Percentiles rank a stretch among this genome's conserved stretches.
Evolutionary conservation across 2,888 invertebrate genomes (phyloP).

Genomic region (Philonicus albiceps): DNA sequence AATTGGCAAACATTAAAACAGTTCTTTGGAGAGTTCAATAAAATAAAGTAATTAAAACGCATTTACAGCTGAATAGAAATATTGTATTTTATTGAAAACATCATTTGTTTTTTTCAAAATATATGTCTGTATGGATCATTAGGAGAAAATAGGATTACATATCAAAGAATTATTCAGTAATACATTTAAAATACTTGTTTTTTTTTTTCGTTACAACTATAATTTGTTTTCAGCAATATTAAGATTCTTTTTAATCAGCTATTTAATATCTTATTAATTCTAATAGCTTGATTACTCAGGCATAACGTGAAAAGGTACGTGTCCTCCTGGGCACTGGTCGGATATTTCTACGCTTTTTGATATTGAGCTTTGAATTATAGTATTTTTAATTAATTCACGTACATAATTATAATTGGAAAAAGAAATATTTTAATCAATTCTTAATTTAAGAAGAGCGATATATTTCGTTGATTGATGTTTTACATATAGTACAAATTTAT

Average conservation of each 20-base stretch:
- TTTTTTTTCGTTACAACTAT: neutral
- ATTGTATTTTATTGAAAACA: constrained; percentile 47
- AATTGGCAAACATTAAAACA: constrained; percentile 59
- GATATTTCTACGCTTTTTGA: neutral
- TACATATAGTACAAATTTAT: neutral
- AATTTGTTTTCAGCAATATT: neutral
- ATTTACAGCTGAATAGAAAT: constrained; percentile 50
- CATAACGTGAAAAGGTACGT: neutral
- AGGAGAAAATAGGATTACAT: constrained; percentile 7
- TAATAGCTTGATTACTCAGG: neutral
- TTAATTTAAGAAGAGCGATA: neutral
- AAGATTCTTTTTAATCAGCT: neutral
- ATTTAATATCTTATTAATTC: neutral
- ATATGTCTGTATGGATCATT: neutral
- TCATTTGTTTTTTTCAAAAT: constrained; percentile 17
- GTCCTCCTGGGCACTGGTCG: neutral
- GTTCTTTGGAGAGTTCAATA: constrained; percentile 43
- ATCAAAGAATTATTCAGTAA: neutral
- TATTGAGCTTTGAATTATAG: no score
- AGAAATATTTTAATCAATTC: neutral
- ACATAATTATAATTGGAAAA: neutral
- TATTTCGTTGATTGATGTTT: neutral
- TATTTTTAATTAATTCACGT: neutral
- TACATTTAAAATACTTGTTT: neutral
- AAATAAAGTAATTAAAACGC: constrained; percentile 48